A percentile compares a stretch with the other conserved stretches of the same genome.
phyloP scores from a whole-genome alignment of 2,888 invertebrate species.

The Amblyteles armatorius region DNA sequence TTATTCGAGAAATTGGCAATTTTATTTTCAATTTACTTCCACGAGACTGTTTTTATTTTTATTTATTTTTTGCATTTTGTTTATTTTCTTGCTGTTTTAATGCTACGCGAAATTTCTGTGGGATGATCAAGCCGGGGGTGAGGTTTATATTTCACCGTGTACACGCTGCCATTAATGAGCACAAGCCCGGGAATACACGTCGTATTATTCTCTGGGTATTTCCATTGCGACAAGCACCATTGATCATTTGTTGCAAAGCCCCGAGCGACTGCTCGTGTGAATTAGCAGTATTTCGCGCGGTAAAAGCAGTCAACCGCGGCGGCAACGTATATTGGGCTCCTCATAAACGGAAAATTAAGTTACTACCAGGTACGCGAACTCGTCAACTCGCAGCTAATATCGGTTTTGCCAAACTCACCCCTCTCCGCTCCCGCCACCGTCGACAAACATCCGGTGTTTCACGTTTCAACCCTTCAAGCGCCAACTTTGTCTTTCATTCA shows the following conservation, averaged over 20 bases:
- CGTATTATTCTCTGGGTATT: constrained; percentile 60
- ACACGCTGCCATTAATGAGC: constrained; percentile 33
- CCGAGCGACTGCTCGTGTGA: constrained; percentile 48
- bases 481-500: too few species aligned
- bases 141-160: constrained; percentile 39
- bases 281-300: constrained; percentile 51
- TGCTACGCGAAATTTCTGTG: constrained; percentile 24
- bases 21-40: background rate
- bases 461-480: background rate
- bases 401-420: background rate
- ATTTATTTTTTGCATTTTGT: background rate
- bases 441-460: background rate
- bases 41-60: background rate
- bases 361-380: constrained; percentile 47
- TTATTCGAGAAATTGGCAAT: background rate
- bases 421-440: background rate
- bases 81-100: constrained; percentile 12
- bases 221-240: constrained; percentile 31
- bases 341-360: constrained; percentile 56
- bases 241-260: constrained; percentile 61
- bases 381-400: constrained; percentile 16
- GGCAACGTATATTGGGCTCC: constrained; percentile 30
- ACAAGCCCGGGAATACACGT: constrained; percentile 38
- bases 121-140: constrained; percentile 9
- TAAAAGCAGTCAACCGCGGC: constrained; percentile 13